Conservation (phyloP, 1,140 invertebrate species). For the Danaus plexippus region DNA sequence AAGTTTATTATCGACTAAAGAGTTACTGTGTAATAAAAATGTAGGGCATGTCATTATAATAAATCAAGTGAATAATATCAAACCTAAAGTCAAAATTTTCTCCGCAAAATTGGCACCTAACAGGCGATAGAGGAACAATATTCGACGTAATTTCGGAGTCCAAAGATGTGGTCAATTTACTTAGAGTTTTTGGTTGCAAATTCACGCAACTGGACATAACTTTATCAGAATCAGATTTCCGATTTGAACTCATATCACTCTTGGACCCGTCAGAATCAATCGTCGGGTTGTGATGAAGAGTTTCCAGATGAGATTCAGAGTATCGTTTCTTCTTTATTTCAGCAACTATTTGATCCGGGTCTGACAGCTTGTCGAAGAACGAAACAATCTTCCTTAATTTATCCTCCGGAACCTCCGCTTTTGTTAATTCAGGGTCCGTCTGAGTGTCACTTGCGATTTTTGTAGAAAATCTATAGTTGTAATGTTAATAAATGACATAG, state of each 20-base stretch:
- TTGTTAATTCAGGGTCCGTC: slow-evolving; percentile 40
- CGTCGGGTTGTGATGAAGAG: slow-evolving; percentile 18
- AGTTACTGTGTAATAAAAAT: no score
- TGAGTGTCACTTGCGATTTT: slow-evolving; percentile 45
- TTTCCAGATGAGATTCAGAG: slow-evolving; percentile 31
- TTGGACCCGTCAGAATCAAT: slow-evolving; percentile 11
- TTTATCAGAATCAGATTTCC: slow-evolving; percentile 25
- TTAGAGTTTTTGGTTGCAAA: slow-evolving; percentile 12
- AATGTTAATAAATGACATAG: neutral
- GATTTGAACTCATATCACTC: slow-evolving; percentile 10
- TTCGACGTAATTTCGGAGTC: slow-evolving; percentile 31
- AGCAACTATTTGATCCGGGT: slow-evolving; percentile 37
- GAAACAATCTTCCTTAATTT: slow-evolving; percentile 60
- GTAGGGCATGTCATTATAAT: neutral
- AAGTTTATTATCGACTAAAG: slow-evolving; percentile 2
- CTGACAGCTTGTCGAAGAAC: slow-evolving; percentile 52
- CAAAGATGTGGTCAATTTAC: slow-evolving; percentile 17
- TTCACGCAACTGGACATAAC: slow-evolving; percentile 28
- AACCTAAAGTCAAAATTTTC: slow-evolving; percentile 45
- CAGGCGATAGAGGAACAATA: slow-evolving; percentile 12
- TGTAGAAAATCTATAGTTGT: slow-evolving; percentile 12
- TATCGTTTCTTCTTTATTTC: slow-evolving; percentile 39
- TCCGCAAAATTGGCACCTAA: slow-evolving; percentile 44
- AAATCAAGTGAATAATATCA: slow-evolving; percentile 1
- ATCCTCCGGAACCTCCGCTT: slow-evolving; percentile 43